phyloP scores from a whole-genome alignment of 2,888 invertebrate species.

The Zele albiditarsus region DNA sequence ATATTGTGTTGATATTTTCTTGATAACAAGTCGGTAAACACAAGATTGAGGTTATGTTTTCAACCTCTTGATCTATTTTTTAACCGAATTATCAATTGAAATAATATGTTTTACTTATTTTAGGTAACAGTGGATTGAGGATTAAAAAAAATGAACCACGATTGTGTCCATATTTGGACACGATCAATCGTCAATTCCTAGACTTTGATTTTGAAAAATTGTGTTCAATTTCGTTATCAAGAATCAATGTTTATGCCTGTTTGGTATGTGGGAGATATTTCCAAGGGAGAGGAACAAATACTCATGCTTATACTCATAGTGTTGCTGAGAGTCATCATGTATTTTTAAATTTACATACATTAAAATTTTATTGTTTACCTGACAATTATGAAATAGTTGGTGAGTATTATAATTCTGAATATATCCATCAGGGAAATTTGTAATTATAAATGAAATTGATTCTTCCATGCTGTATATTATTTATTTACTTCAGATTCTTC shows the following conservation, averaged over 20 bases:
- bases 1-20: background rate
- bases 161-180: slow-evolving; percentile 97
- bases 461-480: slow-evolving; percentile 33
- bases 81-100: background rate
- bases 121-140: slow-evolving; percentile 39
- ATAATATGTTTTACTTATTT: slow-evolving; percentile 16
- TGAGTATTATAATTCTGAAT: slow-evolving; percentile 68
- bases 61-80: slow-evolving; percentile 27
- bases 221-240: slow-evolving; percentile 96
- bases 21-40: slow-evolving; percentile 12
- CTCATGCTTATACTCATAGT: slow-evolving; percentile 99
- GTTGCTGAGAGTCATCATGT: slow-evolving; percentile 99
- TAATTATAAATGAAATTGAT: background rate
- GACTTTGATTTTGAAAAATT: slow-evolving; percentile 99
- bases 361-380: slow-evolving; percentile 98
- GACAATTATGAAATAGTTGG: slow-evolving; percentile 99
- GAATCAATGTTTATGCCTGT: slow-evolving; percentile 99
- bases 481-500: slow-evolving; percentile 85
- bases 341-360: slow-evolving; percentile 94
- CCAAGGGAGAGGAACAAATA: slow-evolving; percentile 96
- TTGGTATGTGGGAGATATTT: slow-evolving; percentile 99
- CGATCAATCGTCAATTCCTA: slow-evolving; percentile 95
- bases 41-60: slow-evolving; percentile 33
- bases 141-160: slow-evolving; percentile 68
- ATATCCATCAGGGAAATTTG: background rate